Evolutionary conservation across 37 sponge, comb jelly and placozoan genomes (phyloP).

Genomic region (Aplysina aerophoba): DNA sequence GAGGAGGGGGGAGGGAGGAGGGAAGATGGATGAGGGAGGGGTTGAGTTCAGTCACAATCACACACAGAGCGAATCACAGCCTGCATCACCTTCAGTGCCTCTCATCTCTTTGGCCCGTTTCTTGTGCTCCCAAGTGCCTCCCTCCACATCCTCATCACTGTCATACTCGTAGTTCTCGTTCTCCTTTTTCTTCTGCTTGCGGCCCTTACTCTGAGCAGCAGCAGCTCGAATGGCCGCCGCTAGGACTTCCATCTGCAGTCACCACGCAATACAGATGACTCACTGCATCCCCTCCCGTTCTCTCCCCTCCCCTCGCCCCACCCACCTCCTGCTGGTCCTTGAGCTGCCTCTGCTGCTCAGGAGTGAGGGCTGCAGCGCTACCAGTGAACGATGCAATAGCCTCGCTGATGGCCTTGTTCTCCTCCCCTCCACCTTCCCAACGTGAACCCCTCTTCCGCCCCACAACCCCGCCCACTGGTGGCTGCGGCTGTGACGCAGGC

Average conservation of each 20-base stretch:
- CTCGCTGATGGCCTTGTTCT: slow-evolving; percentile 28
- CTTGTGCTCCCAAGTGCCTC: slow-evolving; percentile 97
- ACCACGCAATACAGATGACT: not conserved
- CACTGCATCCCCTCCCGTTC: no score
- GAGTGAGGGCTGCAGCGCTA: slow-evolving; percentile 26
- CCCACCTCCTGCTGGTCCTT: slow-evolving; percentile 74
- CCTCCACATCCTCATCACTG: slow-evolving; percentile 92
- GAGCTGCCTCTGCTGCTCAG: slow-evolving; percentile 65
- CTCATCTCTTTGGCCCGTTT: slow-evolving; percentile 78
- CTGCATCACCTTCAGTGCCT: slow-evolving; percentile 60
- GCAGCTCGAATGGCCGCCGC: slow-evolving; percentile 51
- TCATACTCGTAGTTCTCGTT: slow-evolving; percentile 88
- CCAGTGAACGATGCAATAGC: slow-evolving; percentile 62
- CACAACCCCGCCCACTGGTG: not conserved
- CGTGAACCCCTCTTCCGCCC: slow-evolving; percentile 9
- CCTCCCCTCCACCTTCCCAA: slow-evolving; percentile 1
- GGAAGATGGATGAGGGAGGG: no score
- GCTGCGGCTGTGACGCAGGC: no score
- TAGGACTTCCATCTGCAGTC: slow-evolving; percentile 52
- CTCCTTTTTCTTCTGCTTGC: slow-evolving; percentile 36
- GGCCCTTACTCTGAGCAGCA: slow-evolving; percentile 19
- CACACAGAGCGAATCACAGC: not conserved
- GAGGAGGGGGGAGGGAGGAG: no score
- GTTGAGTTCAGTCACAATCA: no score
- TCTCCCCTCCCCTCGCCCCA: no score